Percentiles rank a stretch among this genome's conserved stretches.
These are phyloP conservation scores for Neoaliturus tenellus DNA, from an alignment of 2,888 invertebrate genomes.

Conservation along the genomic window DNA sequence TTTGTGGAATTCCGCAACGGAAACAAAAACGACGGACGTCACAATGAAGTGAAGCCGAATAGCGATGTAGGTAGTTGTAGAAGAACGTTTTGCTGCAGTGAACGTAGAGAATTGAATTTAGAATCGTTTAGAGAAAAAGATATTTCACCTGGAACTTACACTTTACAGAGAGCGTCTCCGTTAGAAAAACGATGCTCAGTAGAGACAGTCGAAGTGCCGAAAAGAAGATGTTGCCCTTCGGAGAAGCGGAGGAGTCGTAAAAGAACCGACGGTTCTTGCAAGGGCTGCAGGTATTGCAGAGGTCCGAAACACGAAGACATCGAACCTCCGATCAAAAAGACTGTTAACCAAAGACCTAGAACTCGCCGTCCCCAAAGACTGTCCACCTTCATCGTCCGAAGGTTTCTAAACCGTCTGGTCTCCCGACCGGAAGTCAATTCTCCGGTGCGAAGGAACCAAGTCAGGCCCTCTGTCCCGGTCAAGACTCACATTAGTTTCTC, in stretches of 20 bases:
- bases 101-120: conserved; percentile 10
- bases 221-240: conserved; percentile 23
- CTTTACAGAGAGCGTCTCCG: conserved; percentile 23
- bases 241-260: conserved; percentile 1
- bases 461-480: conserved; percentile 58
- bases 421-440: conserved; percentile 46
- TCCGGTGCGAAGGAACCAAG: conserved; percentile 61
- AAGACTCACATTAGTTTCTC: conserved; percentile 42
- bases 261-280: conserved; percentile 58
- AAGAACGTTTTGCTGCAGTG: conserved; percentile 32
- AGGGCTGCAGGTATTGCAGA: conserved; percentile 64
- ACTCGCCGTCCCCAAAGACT: conserved; percentile 19
- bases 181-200: conserved; percentile 47
- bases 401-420: conserved; percentile 17
- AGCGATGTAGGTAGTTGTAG: conserved; percentile 3
- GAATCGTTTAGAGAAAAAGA: conserved; percentile 31
- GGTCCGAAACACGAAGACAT: conserved; percentile 32
- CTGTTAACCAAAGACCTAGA: background rate
- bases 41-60: conserved; percentile 21
- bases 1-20: background rate
- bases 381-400: conserved; percentile 28
- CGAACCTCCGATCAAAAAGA: conserved; percentile 40
- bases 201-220: conserved; percentile 40
- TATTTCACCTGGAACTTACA: conserved; percentile 1
- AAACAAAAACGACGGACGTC: background rate